Evolutionary conservation across 1,140 invertebrate species (phyloP).

Genomic region (Hycleus cichorii): DNA sequence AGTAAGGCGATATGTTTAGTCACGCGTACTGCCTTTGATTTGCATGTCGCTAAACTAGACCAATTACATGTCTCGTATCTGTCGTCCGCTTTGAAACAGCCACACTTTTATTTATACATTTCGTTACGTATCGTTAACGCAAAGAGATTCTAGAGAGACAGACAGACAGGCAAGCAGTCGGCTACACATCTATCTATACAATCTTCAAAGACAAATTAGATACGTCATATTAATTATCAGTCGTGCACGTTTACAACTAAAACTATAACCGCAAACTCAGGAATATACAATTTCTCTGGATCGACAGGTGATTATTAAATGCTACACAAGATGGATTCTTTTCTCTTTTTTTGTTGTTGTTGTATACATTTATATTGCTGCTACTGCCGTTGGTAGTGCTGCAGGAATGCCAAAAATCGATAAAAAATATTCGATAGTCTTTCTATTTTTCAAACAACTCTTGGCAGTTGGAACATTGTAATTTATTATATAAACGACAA

Average conservation of each 20-base stretch:
- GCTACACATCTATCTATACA: not conserved
- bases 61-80: conserved; percentile 33
- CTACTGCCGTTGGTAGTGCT: no score
- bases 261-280: no score
- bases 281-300: no score
- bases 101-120: conserved; percentile 31
- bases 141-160: conserved; percentile 6
- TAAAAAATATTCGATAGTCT: no score
- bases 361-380: no score
- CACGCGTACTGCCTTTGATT: conserved; percentile 31
- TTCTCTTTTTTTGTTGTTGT: no score
- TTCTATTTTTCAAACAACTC: not conserved
- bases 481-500: conserved; percentile 33
- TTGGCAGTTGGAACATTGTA: conserved; percentile 17
- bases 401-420: no score
- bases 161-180: not conserved
- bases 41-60: conserved; percentile 36
- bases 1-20: conserved; percentile 35
- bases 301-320: no score
- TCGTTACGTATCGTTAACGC: conserved; percentile 28
- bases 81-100: conserved; percentile 28
- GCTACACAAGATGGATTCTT: no score
- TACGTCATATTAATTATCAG: conserved; percentile 12
- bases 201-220: conserved; percentile 15
- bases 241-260: no score